A percentile compares a stretch with the other conserved stretches of the same genome.
phyloP scores from a whole-genome alignment of 1,140 invertebrate genomes.

The Charaxes varanes region DNA sequence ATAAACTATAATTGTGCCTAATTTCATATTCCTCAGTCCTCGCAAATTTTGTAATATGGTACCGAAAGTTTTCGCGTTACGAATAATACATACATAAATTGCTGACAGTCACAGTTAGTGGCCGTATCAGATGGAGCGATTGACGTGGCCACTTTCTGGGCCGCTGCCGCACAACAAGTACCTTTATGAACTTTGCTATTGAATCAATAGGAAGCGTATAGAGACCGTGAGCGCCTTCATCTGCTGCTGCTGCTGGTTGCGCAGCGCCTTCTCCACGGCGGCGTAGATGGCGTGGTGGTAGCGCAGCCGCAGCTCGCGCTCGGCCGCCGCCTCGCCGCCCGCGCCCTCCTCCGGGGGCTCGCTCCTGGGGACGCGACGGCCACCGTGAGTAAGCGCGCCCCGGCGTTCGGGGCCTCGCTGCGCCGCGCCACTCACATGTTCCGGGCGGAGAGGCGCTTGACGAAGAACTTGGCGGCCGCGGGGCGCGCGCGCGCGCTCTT shows the following conservation, averaged over 20 bases:
- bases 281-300: conserved; percentile 87
- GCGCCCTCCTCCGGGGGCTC: conserved; percentile 52
- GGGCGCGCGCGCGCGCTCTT: conserved; percentile 87
- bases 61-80: no score
- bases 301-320: conserved; percentile 87
- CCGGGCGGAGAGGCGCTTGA: conserved; percentile 86
- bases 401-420: no score
- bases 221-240: conserved; percentile 78
- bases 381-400: no score
- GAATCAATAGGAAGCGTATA: no score
- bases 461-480: conserved; percentile 82
- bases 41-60: no score
- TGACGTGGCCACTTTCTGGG: no score
- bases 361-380: conserved; percentile 19
- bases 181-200: no score
- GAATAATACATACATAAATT: no score
- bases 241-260: conserved; percentile 85
- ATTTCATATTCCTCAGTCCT: no score
- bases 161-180: no score
- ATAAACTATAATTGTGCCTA: no score
- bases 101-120: background rate
- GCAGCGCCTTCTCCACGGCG: conserved; percentile 86
- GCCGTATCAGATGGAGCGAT: no score
- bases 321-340: conserved; percentile 78
- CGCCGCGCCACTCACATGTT: conserved; percentile 89